Evolutionary conservation across 2,888 invertebrate species (phyloP), one percentile per base, ranked within the genome.

Genomic region (Melinaea marsaeus): DNA sequence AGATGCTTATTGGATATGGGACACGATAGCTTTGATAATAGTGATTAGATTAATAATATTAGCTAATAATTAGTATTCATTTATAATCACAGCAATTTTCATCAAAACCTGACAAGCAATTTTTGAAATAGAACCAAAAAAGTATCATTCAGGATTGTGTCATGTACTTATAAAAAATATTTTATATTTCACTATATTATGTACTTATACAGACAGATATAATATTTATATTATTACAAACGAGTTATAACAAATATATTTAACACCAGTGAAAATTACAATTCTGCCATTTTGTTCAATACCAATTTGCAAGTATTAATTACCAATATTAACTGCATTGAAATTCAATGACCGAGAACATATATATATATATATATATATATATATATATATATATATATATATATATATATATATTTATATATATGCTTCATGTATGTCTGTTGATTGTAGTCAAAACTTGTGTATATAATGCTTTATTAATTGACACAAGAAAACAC

Each of bases 301-400:
- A 65, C 56, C 65, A 67, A 81, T 81, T 75, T 77, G 74, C 78
- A 73, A 72, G 70, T 73, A 78, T 80, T 77, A 79, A 84, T 83
- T 81, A 79, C 74, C 72, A 68, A 74, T 77, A 81, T 77, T 80
- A 73, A 69, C 68, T 69, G 74, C 73, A 73, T 77, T 76, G 75
- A 71, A 73, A 73, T 73, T 75, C 72, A 75, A 78, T 74, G 71
- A 74, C 70, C 70, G 67, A 67, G 68, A 70, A 71, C 78, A 79
- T 9, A 1, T 4, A 2, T 42, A 9, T 11, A 82, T 84, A 79
- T 72, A 72, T 66, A 73, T 62, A 63, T 64, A 66, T 72, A 68
- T 62, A 61, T 62, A 57, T 56, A 67, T 60, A 58, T 60, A 42
- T 7, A 1, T 42, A 9, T 9, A 9, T 22, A 1, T 22, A 22